phyloP scores from a whole-genome alignment of 2,113 vertebrate genomes.

The Thomomys bottae region DNA sequence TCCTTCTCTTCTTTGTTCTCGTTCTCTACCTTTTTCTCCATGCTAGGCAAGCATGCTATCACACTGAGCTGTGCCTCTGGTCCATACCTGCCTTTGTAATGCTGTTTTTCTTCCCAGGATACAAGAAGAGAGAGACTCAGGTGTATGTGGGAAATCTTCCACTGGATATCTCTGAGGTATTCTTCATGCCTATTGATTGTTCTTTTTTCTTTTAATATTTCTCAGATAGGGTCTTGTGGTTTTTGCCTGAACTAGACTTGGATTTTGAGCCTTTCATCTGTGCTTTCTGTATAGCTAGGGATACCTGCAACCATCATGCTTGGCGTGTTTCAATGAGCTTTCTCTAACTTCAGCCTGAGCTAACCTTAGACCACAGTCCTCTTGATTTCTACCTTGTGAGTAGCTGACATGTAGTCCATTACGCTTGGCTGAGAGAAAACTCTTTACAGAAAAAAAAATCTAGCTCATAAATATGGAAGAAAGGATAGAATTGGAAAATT shows the following conservation, averaged over 20 bases:
- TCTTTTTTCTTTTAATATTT: no score
- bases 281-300: no score
- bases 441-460: background rate
- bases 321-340: no score
- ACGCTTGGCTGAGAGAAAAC: background rate
- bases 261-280: no score
- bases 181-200: background rate
- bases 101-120: background rate
- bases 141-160: slow-evolving; percentile 41
- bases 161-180: slow-evolving; percentile 23
- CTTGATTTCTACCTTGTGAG: no score
- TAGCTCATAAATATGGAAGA: background rate
- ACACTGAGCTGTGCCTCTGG: no score
- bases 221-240: no score
- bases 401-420: background rate
- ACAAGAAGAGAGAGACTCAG: background rate
- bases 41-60: background rate
- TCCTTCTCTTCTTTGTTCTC: no score
- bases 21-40: background rate
- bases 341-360: no score
- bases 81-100: background rate
- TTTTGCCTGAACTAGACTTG: no score
- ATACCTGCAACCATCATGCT: no score
- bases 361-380: no score
- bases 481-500: background rate